phyloP scores from a whole-genome alignment of 2,797 vertebrate genomes.

The Macroramphosus scolopax region DNA sequence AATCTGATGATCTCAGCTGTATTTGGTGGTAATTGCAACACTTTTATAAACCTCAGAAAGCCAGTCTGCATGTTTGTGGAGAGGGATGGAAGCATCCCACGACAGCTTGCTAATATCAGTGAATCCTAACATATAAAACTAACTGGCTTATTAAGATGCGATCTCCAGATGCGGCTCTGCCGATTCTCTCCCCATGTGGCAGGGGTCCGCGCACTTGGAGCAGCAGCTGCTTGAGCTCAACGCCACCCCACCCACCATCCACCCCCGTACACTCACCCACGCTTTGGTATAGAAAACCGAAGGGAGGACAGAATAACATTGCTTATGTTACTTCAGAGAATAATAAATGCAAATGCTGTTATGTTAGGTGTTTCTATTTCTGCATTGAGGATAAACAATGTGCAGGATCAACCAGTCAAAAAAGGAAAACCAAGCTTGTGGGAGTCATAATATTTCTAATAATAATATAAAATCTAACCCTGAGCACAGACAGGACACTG shows the following conservation, averaged over 20 bases:
- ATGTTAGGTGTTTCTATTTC: constrained; percentile 7
- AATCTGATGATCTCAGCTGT: too few species aligned
- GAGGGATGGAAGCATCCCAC: neutral
- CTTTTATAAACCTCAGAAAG: too few species aligned
- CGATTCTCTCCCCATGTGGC: constrained; percentile 18
- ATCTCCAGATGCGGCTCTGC: constrained; percentile 47
- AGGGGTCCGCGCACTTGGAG: constrained; percentile 20
- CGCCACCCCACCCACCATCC: constrained; percentile 22
- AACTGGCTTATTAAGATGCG: constrained; percentile 35
- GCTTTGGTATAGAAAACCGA: neutral
- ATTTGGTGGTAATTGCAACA: too few species aligned
- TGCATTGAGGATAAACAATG: neutral
- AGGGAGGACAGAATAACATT: neutral
- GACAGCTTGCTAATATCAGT: constrained; percentile 20
- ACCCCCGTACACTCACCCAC: constrained; percentile 11
- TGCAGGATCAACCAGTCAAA: neutral
- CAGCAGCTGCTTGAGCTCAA: constrained; percentile 45
- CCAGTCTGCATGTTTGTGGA: too few species aligned
- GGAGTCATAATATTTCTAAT: constrained; percentile 21
- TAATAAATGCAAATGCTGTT: neutral
- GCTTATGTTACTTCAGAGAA: constrained; percentile 3
- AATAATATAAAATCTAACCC: constrained; percentile 22
- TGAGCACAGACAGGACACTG: constrained; percentile 8
- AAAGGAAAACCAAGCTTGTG: constrained; percentile 5
- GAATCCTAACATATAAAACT: constrained; percentile 28